These are phyloP conservation scores for Agriopis leucophaearia DNA, from an alignment of 2,888 invertebrate genomes.

Conservation along the genomic window DNA sequence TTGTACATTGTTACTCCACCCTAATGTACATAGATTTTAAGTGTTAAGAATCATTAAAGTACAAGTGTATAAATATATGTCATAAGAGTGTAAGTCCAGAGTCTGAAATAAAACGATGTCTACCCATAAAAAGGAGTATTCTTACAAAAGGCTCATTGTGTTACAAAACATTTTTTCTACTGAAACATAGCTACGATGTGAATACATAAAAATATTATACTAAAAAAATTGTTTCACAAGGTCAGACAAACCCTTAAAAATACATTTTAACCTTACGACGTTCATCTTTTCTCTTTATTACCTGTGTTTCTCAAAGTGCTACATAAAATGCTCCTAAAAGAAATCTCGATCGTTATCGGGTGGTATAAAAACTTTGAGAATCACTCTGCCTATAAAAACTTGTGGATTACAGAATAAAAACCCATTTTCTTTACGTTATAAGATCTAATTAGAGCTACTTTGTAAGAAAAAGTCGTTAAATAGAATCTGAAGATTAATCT, in stretches of 20 bases:
- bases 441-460: slow-evolving; percentile 49
- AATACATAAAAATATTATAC: too few species aligned
- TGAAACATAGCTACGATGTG: too few species aligned
- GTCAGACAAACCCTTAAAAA: neutral
- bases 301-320: slow-evolving; percentile 40
- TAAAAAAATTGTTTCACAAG: neutral
- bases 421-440: slow-evolving; percentile 39
- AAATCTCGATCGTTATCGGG: slow-evolving; percentile 27
- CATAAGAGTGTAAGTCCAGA: too few species aligned
- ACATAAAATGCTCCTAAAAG: slow-evolving; percentile 33
- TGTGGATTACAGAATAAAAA: slow-evolving; percentile 33
- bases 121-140: too few species aligned
- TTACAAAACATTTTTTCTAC: too few species aligned
- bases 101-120: too few species aligned
- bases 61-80: too few species aligned
- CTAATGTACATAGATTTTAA: too few species aligned
- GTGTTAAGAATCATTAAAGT: too few species aligned
- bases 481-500: slow-evolving; percentile 5
- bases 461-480: slow-evolving; percentile 22
- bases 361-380: slow-evolving; percentile 29
- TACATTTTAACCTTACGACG: slow-evolving; percentile 2
- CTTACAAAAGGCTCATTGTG: too few species aligned
- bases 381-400: slow-evolving; percentile 24
- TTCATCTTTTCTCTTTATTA: slow-evolving; percentile 13
- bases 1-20: too few species aligned